Percentiles rank a stretch among this genome's conserved stretches.
phyloP scores from a whole-genome alignment of 2,888 invertebrate species.

The Heteromyza rotundicornis region DNA sequence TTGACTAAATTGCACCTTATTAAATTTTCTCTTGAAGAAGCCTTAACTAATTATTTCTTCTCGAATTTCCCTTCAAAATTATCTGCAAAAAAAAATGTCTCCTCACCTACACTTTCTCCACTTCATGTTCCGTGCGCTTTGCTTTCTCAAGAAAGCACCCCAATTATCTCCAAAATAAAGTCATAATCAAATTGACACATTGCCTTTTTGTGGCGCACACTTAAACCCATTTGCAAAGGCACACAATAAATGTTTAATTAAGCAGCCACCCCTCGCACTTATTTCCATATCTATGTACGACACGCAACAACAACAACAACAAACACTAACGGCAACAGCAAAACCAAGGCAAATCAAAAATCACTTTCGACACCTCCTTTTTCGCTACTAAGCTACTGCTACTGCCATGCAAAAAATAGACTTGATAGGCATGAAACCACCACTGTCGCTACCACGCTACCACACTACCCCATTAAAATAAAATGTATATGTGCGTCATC shows the following conservation, averaged over 20 bases:
- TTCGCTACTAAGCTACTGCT: not conserved
- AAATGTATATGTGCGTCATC: not conserved
- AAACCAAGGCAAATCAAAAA: constrained; percentile 19
- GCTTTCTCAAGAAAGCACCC: not conserved
- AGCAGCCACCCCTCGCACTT: constrained; percentile 17
- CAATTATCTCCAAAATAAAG: constrained; percentile 17
- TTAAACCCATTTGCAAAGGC: not conserved
- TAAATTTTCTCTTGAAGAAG: too few species aligned
- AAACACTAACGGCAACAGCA: too few species aligned
- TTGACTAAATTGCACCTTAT: not conserved
- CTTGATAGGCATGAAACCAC: constrained; percentile 25
- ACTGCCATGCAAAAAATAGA: not conserved
- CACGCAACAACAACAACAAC: constrained; percentile 8
- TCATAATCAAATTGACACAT: constrained; percentile 27
- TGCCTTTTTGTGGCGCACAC: not conserved
- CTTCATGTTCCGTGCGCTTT: too few species aligned
- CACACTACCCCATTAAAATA: not conserved
- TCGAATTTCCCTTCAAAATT: too few species aligned
- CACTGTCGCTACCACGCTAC: constrained; percentile 5
- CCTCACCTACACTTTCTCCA: too few species aligned
- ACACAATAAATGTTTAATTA: constrained; percentile 27
- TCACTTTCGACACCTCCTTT: constrained; percentile 23
- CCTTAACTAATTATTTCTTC: too few species aligned
- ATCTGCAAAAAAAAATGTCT: too few species aligned
- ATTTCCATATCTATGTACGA: constrained; percentile 15